These are phyloP conservation scores for Eurytemora carolleeae DNA, from an alignment of 1,140 invertebrate species.

Conservation along the genomic window DNA sequence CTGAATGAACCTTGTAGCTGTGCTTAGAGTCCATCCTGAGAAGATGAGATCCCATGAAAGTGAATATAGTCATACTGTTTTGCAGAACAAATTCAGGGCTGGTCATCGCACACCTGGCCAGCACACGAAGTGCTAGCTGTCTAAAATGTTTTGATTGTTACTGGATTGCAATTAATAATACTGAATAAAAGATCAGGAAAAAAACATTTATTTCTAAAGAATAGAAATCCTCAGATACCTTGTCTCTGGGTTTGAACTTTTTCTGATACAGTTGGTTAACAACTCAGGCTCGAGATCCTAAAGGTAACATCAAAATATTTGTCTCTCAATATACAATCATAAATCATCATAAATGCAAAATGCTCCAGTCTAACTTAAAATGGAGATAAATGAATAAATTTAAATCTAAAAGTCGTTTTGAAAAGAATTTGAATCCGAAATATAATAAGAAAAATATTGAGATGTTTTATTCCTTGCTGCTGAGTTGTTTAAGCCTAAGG, in stretches of 20 bases:
- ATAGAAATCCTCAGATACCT: neutral
- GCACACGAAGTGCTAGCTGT: constrained; percentile 2
- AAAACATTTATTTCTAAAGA: neutral
- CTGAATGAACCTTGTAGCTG: neutral
- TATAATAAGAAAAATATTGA: no score
- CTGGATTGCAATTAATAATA: no score
- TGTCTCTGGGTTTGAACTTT: neutral
- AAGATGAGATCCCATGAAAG: constrained; percentile 14
- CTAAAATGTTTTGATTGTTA: no score
- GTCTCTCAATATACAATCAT: no score
- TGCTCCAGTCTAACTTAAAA: no score
- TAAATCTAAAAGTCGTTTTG: no score
- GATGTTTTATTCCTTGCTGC: no score
- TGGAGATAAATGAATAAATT: no score
- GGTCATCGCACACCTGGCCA: constrained; percentile 5
- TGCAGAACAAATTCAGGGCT: constrained; percentile 12
- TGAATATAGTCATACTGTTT: constrained; percentile 11
- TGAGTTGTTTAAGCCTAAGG: neutral
- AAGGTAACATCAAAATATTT: no score
- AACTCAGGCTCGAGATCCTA: neutral
- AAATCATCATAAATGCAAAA: no score
- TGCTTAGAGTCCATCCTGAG: constrained; percentile 12
- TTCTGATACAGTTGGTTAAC: neutral
- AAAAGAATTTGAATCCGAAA: no score
- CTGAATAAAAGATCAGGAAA: neutral